phyloP scores from a whole-genome alignment of 1,140 invertebrate genomes.

The Vanessa atalanta region DNA sequence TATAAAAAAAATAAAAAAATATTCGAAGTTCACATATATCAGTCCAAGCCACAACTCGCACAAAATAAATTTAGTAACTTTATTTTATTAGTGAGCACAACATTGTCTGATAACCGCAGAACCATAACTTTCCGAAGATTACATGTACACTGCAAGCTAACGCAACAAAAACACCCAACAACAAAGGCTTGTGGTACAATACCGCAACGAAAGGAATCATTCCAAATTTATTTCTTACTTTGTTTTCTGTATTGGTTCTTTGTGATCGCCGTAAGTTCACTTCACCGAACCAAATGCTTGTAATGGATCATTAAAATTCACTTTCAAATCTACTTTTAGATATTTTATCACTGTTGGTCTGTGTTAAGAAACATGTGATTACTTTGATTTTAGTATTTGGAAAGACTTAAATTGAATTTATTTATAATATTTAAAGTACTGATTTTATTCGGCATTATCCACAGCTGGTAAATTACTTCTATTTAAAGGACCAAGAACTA shows the following conservation, averaged over 20 bases:
- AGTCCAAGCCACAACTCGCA: background rate
- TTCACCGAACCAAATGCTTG: background rate
- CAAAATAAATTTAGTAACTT: background rate
- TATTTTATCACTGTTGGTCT: too few species aligned
- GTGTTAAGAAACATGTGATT: background rate
- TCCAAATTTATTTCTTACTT: constrained; percentile 45
- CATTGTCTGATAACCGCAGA: background rate
- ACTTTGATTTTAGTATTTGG: too few species aligned
- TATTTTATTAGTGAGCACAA: background rate
- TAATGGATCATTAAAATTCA: background rate
- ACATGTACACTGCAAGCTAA: background rate
- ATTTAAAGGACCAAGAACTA: too few species aligned
- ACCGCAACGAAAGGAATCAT: constrained; percentile 44
- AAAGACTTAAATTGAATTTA: too few species aligned
- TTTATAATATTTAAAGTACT: too few species aligned
- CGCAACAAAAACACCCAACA: constrained; percentile 17
- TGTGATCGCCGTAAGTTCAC: constrained; percentile 36
- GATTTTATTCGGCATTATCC: too few species aligned
- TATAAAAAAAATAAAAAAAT: too few species aligned
- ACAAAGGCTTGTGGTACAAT: constrained; percentile 36
- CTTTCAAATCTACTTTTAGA: background rate
- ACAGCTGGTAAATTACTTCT: too few species aligned
- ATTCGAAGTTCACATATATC: too few species aligned
- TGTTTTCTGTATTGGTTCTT: constrained; percentile 42
- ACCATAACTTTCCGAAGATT: constrained; percentile 1